phyloP scores from a whole-genome alignment of 2,113 vertebrate species.

The Gymnorhina tibicen region DNA sequence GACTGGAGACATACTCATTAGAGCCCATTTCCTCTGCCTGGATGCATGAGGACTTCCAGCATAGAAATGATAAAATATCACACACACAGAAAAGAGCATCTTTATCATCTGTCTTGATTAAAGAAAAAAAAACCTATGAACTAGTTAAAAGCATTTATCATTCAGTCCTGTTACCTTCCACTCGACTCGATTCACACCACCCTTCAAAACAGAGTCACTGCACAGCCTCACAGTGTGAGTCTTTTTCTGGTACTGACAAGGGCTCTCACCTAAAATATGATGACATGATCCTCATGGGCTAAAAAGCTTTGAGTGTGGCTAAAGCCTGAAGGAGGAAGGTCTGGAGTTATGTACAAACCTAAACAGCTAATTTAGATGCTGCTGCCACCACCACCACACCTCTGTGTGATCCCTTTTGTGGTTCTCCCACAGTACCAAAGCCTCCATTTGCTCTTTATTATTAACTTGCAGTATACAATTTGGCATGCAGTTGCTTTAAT shows the following conservation, averaged over 20 bases:
- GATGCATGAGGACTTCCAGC: background rate
- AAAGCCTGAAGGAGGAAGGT: background rate
- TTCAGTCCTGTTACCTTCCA: background rate
- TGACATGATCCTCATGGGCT: background rate
- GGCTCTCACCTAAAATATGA: background rate
- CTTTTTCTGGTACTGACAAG: background rate
- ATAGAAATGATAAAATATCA: background rate
- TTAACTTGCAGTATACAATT: background rate
- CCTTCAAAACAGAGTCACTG: background rate
- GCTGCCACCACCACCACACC: background rate
- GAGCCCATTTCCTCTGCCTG: background rate
- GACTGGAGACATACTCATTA: accelerated
- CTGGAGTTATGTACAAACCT: background rate
- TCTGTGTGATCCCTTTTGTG: background rate
- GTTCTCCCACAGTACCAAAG: background rate
- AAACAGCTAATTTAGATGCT: background rate
- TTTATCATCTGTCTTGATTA: background rate
- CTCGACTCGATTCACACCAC: background rate
- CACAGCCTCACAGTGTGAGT: background rate
- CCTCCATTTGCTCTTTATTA: background rate
- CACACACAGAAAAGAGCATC: background rate
- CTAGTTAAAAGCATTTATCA: background rate
- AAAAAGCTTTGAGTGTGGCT: background rate
- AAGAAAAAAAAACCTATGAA: background rate
- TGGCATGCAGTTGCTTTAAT: background rate